These are phyloP conservation scores for Podarcis raffonei DNA, from an alignment of 2,113 vertebrate genomes.

Conservation along the genomic window DNA sequence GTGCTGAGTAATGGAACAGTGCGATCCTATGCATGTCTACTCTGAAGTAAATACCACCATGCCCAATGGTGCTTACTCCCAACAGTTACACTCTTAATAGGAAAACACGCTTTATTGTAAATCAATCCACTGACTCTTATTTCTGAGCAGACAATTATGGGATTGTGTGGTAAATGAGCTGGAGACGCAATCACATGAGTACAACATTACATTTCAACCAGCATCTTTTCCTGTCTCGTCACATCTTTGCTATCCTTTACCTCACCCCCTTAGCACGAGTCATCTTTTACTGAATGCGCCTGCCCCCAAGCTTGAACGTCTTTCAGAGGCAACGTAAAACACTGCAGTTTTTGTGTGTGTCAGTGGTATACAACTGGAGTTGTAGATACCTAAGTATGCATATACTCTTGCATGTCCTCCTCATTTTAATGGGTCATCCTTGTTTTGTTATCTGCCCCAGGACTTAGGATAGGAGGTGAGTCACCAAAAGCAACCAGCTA, in stretches of 20 bases:
- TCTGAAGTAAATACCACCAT: not conserved
- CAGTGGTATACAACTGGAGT: too few species aligned
- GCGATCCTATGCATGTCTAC: not conserved
- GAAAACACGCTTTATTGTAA: not conserved
- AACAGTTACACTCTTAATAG: not conserved
- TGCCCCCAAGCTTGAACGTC: not conserved
- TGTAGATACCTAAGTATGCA: too few species aligned
- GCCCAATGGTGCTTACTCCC: not conserved
- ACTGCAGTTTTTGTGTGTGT: not conserved
- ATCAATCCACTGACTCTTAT: not conserved
- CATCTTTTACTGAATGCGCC: not conserved
- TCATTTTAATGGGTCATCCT: not conserved
- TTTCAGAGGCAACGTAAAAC: not conserved
- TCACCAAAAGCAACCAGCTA: not conserved
- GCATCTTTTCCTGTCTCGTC: too few species aligned
- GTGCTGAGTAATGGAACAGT: too few species aligned
- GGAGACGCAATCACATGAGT: not conserved
- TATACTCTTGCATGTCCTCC: not conserved
- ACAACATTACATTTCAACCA: not conserved
- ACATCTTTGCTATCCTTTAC: not conserved
- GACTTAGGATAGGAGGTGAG: not conserved
- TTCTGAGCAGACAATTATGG: not conserved
- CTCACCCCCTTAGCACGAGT: too few species aligned
- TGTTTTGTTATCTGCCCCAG: not conserved
- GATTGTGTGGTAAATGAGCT: not conserved